Evolutionary conservation across 92 coral and sea anemone genomes (phyloP).

Genomic region (Epizoanthus illoricatus): DNA sequence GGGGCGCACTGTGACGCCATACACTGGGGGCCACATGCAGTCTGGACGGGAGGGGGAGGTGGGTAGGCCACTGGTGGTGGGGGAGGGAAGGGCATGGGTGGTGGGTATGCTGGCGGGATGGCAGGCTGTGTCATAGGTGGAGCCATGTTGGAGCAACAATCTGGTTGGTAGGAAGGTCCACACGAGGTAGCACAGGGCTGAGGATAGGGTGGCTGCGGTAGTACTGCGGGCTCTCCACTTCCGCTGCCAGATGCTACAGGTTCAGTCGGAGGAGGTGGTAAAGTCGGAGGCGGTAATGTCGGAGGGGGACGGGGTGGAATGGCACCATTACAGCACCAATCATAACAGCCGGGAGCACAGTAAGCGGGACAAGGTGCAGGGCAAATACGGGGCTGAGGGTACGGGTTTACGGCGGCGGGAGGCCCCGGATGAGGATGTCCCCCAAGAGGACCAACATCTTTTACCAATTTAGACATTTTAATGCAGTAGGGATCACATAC

Average conservation of each 20-base stretch:
- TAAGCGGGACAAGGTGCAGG: conserved; percentile 65
- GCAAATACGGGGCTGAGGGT: conserved; percentile 67
- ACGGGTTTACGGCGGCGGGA: conserved; percentile 75
- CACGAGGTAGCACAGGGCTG: conserved; percentile 79
- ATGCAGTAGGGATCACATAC: conserved; percentile 40
- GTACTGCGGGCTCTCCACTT: conserved; percentile 36
- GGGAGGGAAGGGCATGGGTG: conserved; percentile 49
- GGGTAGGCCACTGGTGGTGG: conserved; percentile 63
- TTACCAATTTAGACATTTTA: conserved; percentile 15
- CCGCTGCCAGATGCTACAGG: conserved; percentile 54
- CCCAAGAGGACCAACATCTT: conserved; percentile 59
- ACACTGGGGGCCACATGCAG: conserved; percentile 52
- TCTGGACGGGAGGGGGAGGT: conserved; percentile 63
- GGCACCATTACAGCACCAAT: too few species aligned
- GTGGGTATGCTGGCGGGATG: conserved; percentile 31
- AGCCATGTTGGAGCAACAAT: conserved; percentile 56
- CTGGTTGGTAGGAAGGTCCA: conserved; percentile 70
- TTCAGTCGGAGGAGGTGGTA: conserved; percentile 47
- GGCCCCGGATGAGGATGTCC: conserved; percentile 91
- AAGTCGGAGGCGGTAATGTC: conserved; percentile 41
- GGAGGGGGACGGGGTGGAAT: conserved; percentile 49
- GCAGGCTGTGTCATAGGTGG: conserved; percentile 47
- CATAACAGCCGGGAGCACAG: too few species aligned
- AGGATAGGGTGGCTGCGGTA: conserved; percentile 50
- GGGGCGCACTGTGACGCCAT: conserved; percentile 61